Evolutionary conservation across 1,140 invertebrate species (phyloP), one percentile per base, ranked within the genome.

Genomic region (Aphelenchoides avenae): DNA sequence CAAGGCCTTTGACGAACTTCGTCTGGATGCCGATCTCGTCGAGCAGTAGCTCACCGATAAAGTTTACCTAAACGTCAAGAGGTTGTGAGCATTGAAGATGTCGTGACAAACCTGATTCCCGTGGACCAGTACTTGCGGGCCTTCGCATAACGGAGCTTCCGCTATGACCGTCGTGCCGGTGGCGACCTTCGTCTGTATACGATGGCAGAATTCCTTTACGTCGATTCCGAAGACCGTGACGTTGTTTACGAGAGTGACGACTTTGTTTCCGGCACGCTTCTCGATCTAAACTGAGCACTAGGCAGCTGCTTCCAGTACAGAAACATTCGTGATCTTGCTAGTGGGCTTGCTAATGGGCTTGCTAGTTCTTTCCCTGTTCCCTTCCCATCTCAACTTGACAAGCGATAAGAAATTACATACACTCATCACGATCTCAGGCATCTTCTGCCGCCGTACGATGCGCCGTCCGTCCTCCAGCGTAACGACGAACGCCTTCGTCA

Each of bases 71-170:
- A 37, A 57, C 30, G 46, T 20, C 29, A 33, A 64, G 7, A 13
- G 1, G 3, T 15, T 22, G 55, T 57, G 11, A 2, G 13, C 34
- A 36, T 13, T 18, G 13, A 49, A 26, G 13, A n/a, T 13, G 33
- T 39, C 13, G 33, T 39, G 36, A 40, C 30, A 18, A 15, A 66
- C 66, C n/a, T 68, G 52, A 42, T 66, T 66, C 27, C 64, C 65
- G 18, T 67, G 68, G 30, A 67, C 42, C 20, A 67, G 24, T 13
- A 67, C 13, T 48, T 67, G 65, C 6, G 68, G 67, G 11, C 65
- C 65, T 24, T 71, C 62, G 46, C 65, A 67, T n/a, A 50, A 49
- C 3, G 61, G 63, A 34, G 47, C 65, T n/a, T 24, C 18, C 30
- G 33, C 26, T 13, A 37, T 55, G 1, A 67, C 27, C 15, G 60